These are phyloP conservation scores for Callosobruchus maculatus DNA, from an alignment of 2,888 invertebrate genomes.

Conservation along the genomic window DNA sequence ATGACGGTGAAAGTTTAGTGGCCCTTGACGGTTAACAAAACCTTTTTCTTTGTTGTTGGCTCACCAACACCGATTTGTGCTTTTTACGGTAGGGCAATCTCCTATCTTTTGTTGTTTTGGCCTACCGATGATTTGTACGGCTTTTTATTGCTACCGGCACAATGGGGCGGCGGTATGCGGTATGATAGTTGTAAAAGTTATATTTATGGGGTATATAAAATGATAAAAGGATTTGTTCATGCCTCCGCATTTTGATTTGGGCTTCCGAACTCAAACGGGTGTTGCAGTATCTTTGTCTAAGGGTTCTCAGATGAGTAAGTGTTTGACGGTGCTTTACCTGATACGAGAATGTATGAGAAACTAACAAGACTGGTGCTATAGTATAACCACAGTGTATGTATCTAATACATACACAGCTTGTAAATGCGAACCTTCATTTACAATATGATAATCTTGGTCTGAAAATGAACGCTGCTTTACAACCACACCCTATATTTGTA, in stretches of 20 bases:
- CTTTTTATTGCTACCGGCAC: neutral
- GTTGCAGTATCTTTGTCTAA: neutral
- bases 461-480: too few species aligned
- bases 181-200: neutral
- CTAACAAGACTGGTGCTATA: too few species aligned
- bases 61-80: neutral
- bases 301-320: neutral
- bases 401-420: too few species aligned
- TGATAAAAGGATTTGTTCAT: neutral
- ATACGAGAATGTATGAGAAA: too few species aligned
- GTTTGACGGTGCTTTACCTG: too few species aligned
- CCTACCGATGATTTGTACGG: neutral
- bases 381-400: too few species aligned
- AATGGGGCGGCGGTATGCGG: neutral
- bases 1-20: neutral
- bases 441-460: too few species aligned
- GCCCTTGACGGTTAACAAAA: neutral
- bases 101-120: neutral
- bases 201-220: neutral
- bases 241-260: neutral
- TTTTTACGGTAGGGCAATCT: neutral
- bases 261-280: neutral
- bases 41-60: neutral
- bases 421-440: too few species aligned
- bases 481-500: too few species aligned